A percentile compares a stretch with the other conserved stretches of the same genome.
phyloP scores from a whole-genome alignment of 2,797 vertebrate genomes.

The Syndactyla subalaris region DNA sequence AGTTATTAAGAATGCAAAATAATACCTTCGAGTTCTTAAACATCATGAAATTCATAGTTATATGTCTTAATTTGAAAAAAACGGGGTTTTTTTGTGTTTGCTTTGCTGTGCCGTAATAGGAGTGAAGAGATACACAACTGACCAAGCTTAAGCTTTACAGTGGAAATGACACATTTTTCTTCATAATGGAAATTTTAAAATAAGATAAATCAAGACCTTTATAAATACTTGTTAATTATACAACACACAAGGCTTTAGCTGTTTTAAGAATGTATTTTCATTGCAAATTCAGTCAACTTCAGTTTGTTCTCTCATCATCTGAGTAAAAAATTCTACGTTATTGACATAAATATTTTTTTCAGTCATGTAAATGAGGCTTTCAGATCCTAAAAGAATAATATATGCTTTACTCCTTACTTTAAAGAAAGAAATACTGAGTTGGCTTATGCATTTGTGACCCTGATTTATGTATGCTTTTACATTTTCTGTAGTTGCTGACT shows the following conservation, averaged over 20 bases:
- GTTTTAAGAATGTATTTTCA: not conserved
- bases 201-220: not conserved
- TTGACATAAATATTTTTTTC: not conserved
- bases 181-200: accelerated
- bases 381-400: not conserved
- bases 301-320: not conserved
- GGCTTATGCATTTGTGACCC: not conserved
- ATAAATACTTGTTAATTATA: not conserved
- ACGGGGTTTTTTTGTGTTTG: not conserved
- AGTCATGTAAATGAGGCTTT: not conserved
- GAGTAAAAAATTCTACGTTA: not conserved
- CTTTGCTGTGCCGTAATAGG: not conserved
- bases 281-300: not conserved
- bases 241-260: not conserved
- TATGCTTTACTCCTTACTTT: not conserved
- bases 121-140: not conserved
- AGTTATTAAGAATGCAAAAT: not conserved
- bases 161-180: not conserved
- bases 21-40: not conserved
- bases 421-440: not conserved
- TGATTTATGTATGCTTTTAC: not conserved
- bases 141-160: not conserved
- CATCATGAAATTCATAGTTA: not conserved
- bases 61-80: not conserved
- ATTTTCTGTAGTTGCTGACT: not conserved